A percentile compares a stretch with the other conserved stretches of the same genome.
Conservation (phyloP, 2,888 invertebrate species). For the Clivina fossor region DNA sequence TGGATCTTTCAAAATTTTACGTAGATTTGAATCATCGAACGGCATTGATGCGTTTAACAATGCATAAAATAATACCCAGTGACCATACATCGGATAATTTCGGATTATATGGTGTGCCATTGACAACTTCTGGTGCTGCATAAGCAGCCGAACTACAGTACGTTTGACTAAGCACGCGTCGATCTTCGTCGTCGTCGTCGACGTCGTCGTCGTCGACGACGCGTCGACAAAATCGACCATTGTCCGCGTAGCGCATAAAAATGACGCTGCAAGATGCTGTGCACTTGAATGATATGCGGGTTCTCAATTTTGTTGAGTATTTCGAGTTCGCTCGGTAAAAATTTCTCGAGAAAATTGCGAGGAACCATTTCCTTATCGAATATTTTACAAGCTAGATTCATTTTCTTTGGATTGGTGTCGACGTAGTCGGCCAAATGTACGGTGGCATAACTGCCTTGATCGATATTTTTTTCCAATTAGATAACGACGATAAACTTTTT, state of each 20-base stretch:
- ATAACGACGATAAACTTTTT: too few species aligned
- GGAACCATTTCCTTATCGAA: conserved; percentile 89
- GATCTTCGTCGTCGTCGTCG: conserved; percentile 71
- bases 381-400: conserved; percentile 85
- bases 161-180: conserved; percentile 80
- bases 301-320: conserved; percentile 87
- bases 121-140: conserved; percentile 93
- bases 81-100: conserved; percentile 93
- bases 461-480: conserved; percentile 83
- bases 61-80: conserved; percentile 85
- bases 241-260: conserved; percentile 89
- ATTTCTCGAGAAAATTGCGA: conserved; percentile 85
- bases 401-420: conserved; percentile 69
- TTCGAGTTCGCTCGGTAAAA: conserved; percentile 90
- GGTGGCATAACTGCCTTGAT: conserved; percentile 89
- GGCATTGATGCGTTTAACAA: conserved; percentile 93
- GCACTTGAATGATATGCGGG: conserved; percentile 87
- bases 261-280: conserved; percentile 82
- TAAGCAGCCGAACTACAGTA: conserved; percentile 97
- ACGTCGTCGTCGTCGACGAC: conserved; percentile 77
- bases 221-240: conserved; percentile 85
- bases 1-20: conserved; percentile 82
- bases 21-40: conserved; percentile 83
- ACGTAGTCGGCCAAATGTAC: conserved; percentile 84
- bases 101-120: conserved; percentile 85